These are phyloP conservation scores for Parapristionchus giblindavisi DNA, from an alignment of 2,888 invertebrate species.

Conservation along the genomic window DNA sequence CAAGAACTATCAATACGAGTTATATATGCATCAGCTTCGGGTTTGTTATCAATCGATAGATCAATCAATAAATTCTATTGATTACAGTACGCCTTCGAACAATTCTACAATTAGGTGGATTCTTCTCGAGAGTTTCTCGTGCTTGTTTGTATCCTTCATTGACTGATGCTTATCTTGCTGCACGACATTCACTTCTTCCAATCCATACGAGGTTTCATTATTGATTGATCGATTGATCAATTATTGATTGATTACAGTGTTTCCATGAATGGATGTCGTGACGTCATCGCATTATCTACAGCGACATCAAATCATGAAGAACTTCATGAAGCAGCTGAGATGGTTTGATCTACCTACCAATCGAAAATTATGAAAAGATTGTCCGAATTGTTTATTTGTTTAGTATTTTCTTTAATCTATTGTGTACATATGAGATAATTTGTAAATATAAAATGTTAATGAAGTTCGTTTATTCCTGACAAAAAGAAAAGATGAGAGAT, in stretches of 20 bases:
- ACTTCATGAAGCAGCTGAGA: slow-evolving; percentile 7
- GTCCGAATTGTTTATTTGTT: no score
- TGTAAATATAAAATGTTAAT: no score
- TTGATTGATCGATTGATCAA: not conserved
- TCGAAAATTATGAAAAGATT: no score
- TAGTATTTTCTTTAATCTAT: no score
- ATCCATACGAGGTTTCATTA: slow-evolving; percentile 57
- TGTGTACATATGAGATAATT: no score
- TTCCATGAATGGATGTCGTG: slow-evolving; percentile 59
- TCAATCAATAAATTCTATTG: not conserved
- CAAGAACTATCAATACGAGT: slow-evolving; percentile 53
- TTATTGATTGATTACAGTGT: slow-evolving; percentile 46
- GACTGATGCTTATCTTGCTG: slow-evolving; percentile 50
- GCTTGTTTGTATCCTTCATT: slow-evolving; percentile 52
- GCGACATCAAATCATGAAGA: slow-evolving; percentile 46
- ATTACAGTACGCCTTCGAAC: slow-evolving; percentile 21
- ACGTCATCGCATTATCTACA: slow-evolving; percentile 57
- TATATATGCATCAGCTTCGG: slow-evolving; percentile 46
- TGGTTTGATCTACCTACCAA: no score
- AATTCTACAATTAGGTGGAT: slow-evolving; percentile 9
- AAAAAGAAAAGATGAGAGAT: no score
- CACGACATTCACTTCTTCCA: slow-evolving; percentile 48
- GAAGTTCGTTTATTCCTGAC: no score
- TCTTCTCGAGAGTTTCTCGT: slow-evolving; percentile 44
- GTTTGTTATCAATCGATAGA: not conserved